Evolutionary conservation across 2,888 invertebrate genomes (phyloP), one percentile per base, ranked within the genome.

Genomic region (Chrysolina haemoptera): DNA sequence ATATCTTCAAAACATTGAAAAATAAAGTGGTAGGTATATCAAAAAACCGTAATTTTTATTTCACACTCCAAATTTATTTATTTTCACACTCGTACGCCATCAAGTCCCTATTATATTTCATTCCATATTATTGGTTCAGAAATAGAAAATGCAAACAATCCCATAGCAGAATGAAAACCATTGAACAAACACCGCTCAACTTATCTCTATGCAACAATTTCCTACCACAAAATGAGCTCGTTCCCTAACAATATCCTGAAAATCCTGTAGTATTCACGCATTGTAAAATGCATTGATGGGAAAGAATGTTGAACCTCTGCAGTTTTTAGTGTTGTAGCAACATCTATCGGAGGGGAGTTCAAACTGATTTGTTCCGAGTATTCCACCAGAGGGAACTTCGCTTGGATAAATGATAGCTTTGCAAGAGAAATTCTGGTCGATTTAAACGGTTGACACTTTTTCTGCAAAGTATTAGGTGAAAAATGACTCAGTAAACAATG

Each of bases 381-480:
- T 67, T 68, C 77, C 70, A 70, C 73, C 66, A 81, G 82, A 78
- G 78, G 82, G 80, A 73, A 78, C 78, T 77, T 66, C 14, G 27
- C 35, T 27, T 11, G 27, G 59, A n/a, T 22, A 27, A 16, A 16
- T 27, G 27, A 59, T 72, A 71, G 70, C 67, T 68, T 67, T 65
- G 67, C 68, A 72, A 76, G 78, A 74, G 75, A 73, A 77, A 76
- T 75, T 76, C 71, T 72, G 62, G 65, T 76, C 74, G 70, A 73
- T 74, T 70, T 65, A 59, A 69, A 72, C 63, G 66, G 50, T 62
- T 48, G 55, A 67, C 67, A 73, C 68, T 74, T 73, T 74, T 76
- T 62, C 73, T 35, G 70, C 70, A 73, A 70, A 68, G 40, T 63
- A 59, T 73, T 71, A 70, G 64, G 66, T 43, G 27, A 71, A 70